Evolutionary conservation across 2,113 vertebrate genomes (phyloP).

Genomic region (Scatophagus argus): DNA sequence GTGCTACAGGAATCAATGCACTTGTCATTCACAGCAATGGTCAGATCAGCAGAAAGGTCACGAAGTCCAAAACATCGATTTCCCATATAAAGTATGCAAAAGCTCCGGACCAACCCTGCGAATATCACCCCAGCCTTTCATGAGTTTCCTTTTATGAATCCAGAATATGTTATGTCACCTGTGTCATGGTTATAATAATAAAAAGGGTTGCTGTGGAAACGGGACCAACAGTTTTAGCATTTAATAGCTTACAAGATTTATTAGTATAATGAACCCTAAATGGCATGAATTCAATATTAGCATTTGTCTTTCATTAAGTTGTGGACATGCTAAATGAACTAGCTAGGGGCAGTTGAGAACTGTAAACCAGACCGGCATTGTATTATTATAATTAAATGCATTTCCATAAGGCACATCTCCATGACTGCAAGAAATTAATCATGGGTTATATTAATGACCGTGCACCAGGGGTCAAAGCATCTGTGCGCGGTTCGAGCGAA

Average conservation of each 20-base stretch:
- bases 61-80: conserved; percentile 61
- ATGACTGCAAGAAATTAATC: conserved; percentile 59
- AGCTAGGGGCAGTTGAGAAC: conserved; percentile 50
- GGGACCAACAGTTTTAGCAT: conserved; percentile 40
- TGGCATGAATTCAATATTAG: conserved; percentile 69
- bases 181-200: conserved; percentile 30
- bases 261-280: conserved; percentile 70
- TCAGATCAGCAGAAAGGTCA: conserved; percentile 77
- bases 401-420: conserved; percentile 55
- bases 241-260: conserved; percentile 57
- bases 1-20: conserved; percentile 61
- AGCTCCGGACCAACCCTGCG: neutral
- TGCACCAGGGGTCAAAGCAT: conserved; percentile 39
- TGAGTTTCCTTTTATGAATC: conserved; percentile 25
- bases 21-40: conserved; percentile 77
- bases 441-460: conserved; percentile 27
- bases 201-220: conserved; percentile 57
- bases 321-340: conserved; percentile 60
- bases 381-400: conserved; percentile 69
- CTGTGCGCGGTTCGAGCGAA: neutral
- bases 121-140: conserved; percentile 18
- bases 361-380: conserved; percentile 36
- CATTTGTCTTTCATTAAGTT: conserved; percentile 70
- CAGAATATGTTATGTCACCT: conserved; percentile 25
- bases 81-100: conserved; percentile 58